phyloP scores from a whole-genome alignment of 2,888 invertebrate genomes.

The Drosophila monieri region DNA sequence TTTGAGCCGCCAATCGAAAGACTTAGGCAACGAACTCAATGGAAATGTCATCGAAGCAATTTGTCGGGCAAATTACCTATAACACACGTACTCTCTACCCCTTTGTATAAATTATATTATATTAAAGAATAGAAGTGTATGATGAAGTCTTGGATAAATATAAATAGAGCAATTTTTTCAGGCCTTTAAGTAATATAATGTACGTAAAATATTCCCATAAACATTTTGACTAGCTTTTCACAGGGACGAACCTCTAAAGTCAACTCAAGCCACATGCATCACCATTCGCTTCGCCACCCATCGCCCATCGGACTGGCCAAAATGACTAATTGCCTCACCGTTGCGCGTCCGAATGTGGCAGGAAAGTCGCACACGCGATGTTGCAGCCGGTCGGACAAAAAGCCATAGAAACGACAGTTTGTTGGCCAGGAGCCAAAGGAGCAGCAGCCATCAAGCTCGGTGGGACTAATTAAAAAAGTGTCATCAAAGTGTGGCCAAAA shows the following conservation, averaged over 20 bases:
- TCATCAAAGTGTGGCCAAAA: slow-evolving; percentile 75
- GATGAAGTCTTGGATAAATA: not conserved
- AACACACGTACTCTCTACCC: not conserved
- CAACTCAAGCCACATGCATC: slow-evolving; percentile 7
- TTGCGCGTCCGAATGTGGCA: slow-evolving; percentile 18
- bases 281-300: slow-evolving; percentile 10
- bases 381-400: slow-evolving; percentile 23
- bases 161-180: not conserved
- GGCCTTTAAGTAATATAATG: not conserved
- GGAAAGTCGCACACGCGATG: slow-evolving; percentile 26
- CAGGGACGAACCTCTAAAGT: not conserved
- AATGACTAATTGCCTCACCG: slow-evolving; percentile 48
- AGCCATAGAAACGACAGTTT: slow-evolving; percentile 42
- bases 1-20: slow-evolving; percentile 57
- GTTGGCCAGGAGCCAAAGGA: slow-evolving; percentile 22
- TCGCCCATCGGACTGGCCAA: slow-evolving; percentile 4
- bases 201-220: not conserved
- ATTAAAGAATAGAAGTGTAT: not conserved
- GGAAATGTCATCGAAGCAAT: slow-evolving; percentile 43
- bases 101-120: not conserved
- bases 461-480: slow-evolving; percentile 75
- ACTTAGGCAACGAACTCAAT: slow-evolving; percentile 65
- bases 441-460: slow-evolving; percentile 5
- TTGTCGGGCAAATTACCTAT: slow-evolving; percentile 37
- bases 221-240: not conserved